Evolutionary conservation across 2,113 vertebrate genomes (phyloP).

Genomic region (Aegypius monachus): DNA sequence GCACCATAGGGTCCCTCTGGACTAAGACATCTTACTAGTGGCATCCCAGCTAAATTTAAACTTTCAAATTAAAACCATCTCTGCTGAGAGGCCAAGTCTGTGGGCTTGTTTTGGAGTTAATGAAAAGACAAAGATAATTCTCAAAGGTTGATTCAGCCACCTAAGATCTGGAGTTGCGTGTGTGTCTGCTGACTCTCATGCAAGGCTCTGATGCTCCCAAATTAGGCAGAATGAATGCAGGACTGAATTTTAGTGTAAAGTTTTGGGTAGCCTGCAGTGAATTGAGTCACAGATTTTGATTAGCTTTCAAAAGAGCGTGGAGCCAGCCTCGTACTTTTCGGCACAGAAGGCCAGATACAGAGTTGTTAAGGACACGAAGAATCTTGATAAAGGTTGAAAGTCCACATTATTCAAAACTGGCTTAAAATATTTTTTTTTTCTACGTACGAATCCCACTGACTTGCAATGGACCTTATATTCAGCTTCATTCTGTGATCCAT

Average conservation of each 20-base stretch:
- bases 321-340: not conserved
- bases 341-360: not conserved
- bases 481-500: not conserved
- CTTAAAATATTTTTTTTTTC: not conserved
- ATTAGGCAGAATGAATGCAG: not conserved
- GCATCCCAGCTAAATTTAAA: conserved; percentile 32
- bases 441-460: rapidly evolving
- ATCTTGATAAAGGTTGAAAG: not conserved
- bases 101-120: not conserved
- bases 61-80: conserved; percentile 19
- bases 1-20: not conserved
- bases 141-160: not conserved
- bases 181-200: not conserved
- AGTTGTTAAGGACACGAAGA: not conserved
- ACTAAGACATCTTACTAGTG: conserved; percentile 7
- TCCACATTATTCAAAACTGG: not conserved
- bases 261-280: not conserved
- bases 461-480: not conserved
- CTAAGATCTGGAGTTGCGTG: not conserved
- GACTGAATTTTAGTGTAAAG: not conserved
- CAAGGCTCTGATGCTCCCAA: not conserved
- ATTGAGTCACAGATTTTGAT: not conserved
- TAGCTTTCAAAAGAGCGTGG: not conserved
- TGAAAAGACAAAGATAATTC: not conserved
- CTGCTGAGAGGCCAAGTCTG: not conserved